Conservation (phyloP, 30 jellyfish, hydroid and myxozoan species). For the Phacellophora camtschatica region DNA sequence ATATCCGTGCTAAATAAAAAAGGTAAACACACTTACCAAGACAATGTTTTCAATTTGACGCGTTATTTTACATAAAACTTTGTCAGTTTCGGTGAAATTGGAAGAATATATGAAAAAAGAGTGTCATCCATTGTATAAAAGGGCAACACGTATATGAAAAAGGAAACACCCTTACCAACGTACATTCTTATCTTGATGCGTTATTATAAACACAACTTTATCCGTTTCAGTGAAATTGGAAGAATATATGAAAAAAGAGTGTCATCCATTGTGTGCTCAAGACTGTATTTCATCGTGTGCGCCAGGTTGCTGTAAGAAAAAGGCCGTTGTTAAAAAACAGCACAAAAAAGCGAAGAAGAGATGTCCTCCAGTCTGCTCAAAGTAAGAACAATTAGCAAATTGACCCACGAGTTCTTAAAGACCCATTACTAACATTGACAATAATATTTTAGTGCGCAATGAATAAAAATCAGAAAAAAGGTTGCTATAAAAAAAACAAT, state of each 20-base stretch:
- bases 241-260: slow-evolving; percentile 65
- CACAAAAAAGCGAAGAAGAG: slow-evolving; percentile 53
- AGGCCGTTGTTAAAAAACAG: slow-evolving; percentile 15
- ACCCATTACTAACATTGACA: background rate
- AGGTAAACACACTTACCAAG: too few species aligned
- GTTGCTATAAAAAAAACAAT: too few species aligned
- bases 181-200: too few species aligned
- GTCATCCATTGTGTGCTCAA: slow-evolving; percentile 93
- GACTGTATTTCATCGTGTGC: slow-evolving; percentile 96
- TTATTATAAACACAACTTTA: too few species aligned
- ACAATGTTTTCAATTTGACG: too few species aligned
- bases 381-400: slow-evolving; percentile 28
- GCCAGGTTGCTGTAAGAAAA: slow-evolving; percentile 83
- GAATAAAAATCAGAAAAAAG: too few species aligned
- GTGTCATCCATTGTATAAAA: slow-evolving; percentile 95
- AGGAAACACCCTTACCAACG: too few species aligned
- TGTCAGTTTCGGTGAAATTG: slow-evolving; percentile 33
- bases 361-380: slow-evolving; percentile 91
- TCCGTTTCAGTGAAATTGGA: slow-evolving; percentile 37
- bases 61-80: too few species aligned
- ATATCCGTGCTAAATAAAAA: too few species aligned
- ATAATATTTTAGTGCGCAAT: too few species aligned
- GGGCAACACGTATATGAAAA: too few species aligned
- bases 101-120: slow-evolving; percentile 67
- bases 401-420: background rate